These are phyloP conservation scores for Epirrita christyi DNA, from an alignment of 2,888 invertebrate genomes.

Conservation along the genomic window DNA sequence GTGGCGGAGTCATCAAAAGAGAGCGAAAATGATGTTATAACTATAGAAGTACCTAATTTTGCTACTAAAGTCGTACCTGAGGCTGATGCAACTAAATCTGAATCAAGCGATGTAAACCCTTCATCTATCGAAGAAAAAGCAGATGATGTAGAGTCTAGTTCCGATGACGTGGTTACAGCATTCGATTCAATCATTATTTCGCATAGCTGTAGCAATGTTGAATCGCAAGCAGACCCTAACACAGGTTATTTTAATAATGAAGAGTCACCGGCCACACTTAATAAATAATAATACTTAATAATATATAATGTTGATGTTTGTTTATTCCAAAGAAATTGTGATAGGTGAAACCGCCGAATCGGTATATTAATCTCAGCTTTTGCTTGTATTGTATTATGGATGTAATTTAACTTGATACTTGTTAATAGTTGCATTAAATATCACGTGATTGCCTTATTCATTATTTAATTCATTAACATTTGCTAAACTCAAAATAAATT, in stretches of 20 bases:
- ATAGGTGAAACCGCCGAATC: slow-evolving; percentile 72
- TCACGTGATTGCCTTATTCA: slow-evolving; percentile 82
- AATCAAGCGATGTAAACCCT: slow-evolving; percentile 38
- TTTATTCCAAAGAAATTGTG: slow-evolving; percentile 80
- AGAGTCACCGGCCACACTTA: slow-evolving; percentile 42
- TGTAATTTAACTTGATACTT: slow-evolving; percentile 66
- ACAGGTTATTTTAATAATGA: slow-evolving; percentile 43
- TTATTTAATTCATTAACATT: slow-evolving; percentile 78
- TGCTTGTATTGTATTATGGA: slow-evolving; percentile 73
- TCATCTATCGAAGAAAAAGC: slow-evolving; percentile 35
- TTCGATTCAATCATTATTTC: slow-evolving; percentile 44
- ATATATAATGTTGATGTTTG: slow-evolving; percentile 39
- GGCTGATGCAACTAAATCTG: slow-evolving; percentile 48
- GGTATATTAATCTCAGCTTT: slow-evolving; percentile 78
- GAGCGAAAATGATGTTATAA: slow-evolving; percentile 73
- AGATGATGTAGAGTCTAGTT: slow-evolving; percentile 48
- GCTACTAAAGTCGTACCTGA: slow-evolving; percentile 59
- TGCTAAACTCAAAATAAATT: slow-evolving; percentile 78
- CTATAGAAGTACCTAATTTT: slow-evolving; percentile 72
- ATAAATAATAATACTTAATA: slow-evolving; percentile 50
- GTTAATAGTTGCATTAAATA: slow-evolving; percentile 75
- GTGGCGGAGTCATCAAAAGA: slow-evolving; percentile 75
- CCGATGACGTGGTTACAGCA: slow-evolving; percentile 45
- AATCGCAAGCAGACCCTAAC: slow-evolving; percentile 46
- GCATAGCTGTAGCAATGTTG: slow-evolving; percentile 42